Evolutionary conservation across 2,113 vertebrate species (phyloP).

Genomic region (Cygnus atratus): DNA sequence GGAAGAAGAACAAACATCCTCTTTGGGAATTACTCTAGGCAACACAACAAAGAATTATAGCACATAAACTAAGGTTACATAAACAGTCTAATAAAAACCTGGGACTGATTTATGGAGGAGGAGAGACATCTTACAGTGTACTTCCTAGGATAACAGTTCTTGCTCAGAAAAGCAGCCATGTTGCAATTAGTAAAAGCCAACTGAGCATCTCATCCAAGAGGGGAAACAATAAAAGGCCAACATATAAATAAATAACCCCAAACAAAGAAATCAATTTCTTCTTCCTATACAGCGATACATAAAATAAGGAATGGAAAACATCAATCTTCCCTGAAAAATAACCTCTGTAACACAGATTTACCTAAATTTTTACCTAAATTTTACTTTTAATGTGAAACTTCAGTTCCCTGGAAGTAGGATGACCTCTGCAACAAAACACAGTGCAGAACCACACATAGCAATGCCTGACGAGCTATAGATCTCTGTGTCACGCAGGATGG

Average conservation of each 20-base stretch:
- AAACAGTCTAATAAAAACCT: slow-evolving; percentile 74
- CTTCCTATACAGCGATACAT: neutral
- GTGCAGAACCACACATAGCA: neutral
- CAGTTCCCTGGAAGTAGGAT: neutral
- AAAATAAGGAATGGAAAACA: neutral
- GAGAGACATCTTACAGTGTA: neutral
- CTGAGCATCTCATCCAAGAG: neutral
- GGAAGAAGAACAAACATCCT: slow-evolving; percentile 70
- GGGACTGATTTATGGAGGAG: slow-evolving; percentile 62
- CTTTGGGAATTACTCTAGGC: slow-evolving; percentile 71
- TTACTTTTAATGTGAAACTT: neutral
- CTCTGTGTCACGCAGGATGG: neutral
- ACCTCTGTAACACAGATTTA: neutral
- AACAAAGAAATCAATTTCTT: neutral
- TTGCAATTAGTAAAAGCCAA: neutral
- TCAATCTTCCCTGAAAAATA: neutral
- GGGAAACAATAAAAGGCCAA: neutral
- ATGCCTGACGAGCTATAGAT: neutral
- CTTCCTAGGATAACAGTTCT: neutral
- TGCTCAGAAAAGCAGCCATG: neutral
- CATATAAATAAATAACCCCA: neutral
- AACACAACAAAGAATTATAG: slow-evolving; percentile 73
- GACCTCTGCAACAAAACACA: neutral
- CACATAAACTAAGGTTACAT: slow-evolving; percentile 74
- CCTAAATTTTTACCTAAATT: too few species aligned